Evolutionary conservation across 2,797 vertebrate genomes (phyloP), one percentile per base, ranked within the genome.

Genomic region (Sorex maritimensis): DNA sequence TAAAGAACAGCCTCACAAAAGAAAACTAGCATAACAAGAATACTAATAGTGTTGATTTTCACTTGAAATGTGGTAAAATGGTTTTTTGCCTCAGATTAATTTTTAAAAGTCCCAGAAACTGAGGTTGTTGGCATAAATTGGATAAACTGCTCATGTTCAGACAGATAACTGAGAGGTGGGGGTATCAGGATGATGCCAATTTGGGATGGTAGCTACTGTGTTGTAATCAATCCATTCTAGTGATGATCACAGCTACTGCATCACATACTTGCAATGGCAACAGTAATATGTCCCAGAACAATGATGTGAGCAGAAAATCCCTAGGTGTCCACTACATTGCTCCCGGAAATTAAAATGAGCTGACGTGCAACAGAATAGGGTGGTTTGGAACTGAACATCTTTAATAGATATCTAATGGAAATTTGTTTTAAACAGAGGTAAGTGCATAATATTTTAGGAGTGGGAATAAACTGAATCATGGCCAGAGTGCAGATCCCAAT

Each of bases 341-440:
- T n/a, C 21, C 68, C 30, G 77, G 15, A 83, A 81, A 23, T 81
- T 93, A 71, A 77, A 88, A 67, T 79, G 82, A 77, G 14, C 81
- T 86, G 21, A 26, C 23, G 5, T 5, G 19, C 73, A 28, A 81
- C 23, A 49, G 34, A 84, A 75, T 8, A 71, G 52, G 38, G 9
- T 90, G 41, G 13, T 86, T 78, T 86, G 30, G 71, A 55, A 61
- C 28, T 86, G 11, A 92, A 80, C 17, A 81, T 63, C 63, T 58
- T 88, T 83, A 79, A 81, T 89, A 63, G 41, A 69, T 89, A 91
- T 69, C 79, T 46, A 58, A 78, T 44, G 80, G 73, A 73, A 82
- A 85, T 74, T 67, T 95, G 68, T 46, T 85, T 81, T 92, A 44
- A 90, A 67, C 23, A 87, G 55, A 52, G 4, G 0, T 30, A 82